phyloP scores from a whole-genome alignment of 2,113 vertebrate species.

The Thunnus thynnus region DNA sequence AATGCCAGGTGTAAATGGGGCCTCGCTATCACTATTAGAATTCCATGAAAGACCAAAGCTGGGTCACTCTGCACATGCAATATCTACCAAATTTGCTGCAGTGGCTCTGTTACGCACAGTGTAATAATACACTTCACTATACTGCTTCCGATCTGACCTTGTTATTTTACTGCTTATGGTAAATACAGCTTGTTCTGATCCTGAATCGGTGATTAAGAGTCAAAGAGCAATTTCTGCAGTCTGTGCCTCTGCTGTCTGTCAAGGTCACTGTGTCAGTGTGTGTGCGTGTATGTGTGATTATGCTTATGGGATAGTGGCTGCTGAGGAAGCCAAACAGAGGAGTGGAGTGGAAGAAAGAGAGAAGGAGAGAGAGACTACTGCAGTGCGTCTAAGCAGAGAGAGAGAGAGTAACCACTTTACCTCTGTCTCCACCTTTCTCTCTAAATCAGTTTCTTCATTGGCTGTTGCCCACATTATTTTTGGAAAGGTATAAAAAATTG shows the following conservation, averaged over 20 bases:
- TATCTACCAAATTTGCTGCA: neutral
- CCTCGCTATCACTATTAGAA: no score
- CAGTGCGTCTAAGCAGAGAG: slow-evolving; percentile 53
- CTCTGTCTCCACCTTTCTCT: neutral
- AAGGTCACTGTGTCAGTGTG: slow-evolving; percentile 55
- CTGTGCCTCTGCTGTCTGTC: slow-evolving; percentile 39
- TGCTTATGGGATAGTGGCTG: slow-evolving; percentile 60
- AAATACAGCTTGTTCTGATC: slow-evolving; percentile 36
- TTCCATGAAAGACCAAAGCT: neutral
- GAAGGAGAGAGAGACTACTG: slow-evolving; percentile 50
- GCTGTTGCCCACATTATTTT: slow-evolving; percentile 43
- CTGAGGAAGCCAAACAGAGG: slow-evolving; percentile 71
- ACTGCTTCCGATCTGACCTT: slow-evolving; percentile 21
- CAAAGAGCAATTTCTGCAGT: slow-evolving; percentile 58
- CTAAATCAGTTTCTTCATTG: slow-evolving; percentile 5
- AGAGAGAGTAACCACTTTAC: slow-evolving; percentile 26
- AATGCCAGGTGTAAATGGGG: no score
- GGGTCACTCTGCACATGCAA: slow-evolving; percentile 1
- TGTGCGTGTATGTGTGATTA: slow-evolving; percentile 50
- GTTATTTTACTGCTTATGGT: slow-evolving; percentile 20
- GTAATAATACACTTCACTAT: neutral
- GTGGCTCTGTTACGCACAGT: neutral
- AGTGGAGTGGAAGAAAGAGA: slow-evolving; percentile 57
- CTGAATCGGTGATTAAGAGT: slow-evolving; percentile 58
- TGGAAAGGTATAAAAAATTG: slow-evolving; percentile 40